Base-by-base conservation (phyloP, 2,888 invertebrate genomes). In the Capitulum mitella region DNA sequence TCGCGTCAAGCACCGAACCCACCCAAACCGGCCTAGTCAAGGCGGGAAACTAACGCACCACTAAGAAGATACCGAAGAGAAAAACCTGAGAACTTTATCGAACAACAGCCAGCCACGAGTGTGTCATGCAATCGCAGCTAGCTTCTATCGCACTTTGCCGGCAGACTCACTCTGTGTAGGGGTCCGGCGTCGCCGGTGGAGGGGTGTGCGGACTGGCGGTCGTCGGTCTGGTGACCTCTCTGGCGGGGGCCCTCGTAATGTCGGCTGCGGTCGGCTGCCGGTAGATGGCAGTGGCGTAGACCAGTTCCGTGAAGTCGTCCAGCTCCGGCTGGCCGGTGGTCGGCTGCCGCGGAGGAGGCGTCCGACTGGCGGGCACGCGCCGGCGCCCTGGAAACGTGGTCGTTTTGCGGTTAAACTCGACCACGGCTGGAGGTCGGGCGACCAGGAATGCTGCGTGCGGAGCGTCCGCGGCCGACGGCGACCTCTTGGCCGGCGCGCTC, bases 341-440 rank as follows among this genome's bases (percentile, higher is more conserved):
- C 5, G 32, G 34, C n/a, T n/a, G n/a, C 19, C 34, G 64, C 64
- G 32, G 64, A 16, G 34, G 64, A 32, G 64, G 16, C 22, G 70
- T 26, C 40, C 22, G 37, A 14, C 3, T 10, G 8, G 34, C 22
- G 22, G 70, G 14, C 22, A 70, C 70, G 70, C 70, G 70, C 29
- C 26, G 37, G 2, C 70, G 37, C 37, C 12, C 70, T 40, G 70
- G 37, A 70, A 70, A 37, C 40, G 70, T 26, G 6, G 70, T 19
- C 70, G 40, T 58, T 14, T 5, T 58, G n/a, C 58, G 70, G 70
- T 70, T 70, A n/a, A 70, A 70, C 22, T 70, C 37, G 37, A 70
- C 70, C 2, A 70, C 26, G 26, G 12, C 40, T 12, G 70, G 70
- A 8, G 70, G 40, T 1, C 70, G 5, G 26, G 70, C 70, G 2